phyloP scores from a whole-genome alignment of 2,113 vertebrate species.

The Podiceps cristatus region DNA sequence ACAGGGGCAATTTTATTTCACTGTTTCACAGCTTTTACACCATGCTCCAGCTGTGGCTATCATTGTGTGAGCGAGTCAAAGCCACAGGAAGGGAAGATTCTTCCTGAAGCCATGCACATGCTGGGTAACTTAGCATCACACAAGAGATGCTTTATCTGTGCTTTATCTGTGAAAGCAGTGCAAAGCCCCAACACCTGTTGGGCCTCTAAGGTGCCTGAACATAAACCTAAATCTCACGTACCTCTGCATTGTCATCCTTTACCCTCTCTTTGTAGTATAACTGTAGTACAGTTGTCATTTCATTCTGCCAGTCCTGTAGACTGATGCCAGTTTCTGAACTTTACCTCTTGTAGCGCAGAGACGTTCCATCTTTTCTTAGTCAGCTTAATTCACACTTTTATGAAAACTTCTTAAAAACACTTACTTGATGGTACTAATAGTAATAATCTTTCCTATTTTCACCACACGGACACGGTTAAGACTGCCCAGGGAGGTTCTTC shows the following conservation, averaged over 20 bases:
- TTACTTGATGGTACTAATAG: background rate
- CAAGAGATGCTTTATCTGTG: background rate
- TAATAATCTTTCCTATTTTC: background rate
- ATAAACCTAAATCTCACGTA: background rate
- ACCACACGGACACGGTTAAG: background rate
- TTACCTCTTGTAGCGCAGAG: background rate
- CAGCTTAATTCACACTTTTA: background rate
- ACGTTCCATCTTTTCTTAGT: background rate
- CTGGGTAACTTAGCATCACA: background rate
- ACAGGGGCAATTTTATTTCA: too few species aligned
- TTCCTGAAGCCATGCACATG: background rate
- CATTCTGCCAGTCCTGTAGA: background rate
- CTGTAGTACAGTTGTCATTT: background rate
- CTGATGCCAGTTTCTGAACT: background rate
- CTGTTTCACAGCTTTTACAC: background rate
- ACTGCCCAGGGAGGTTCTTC: background rate
- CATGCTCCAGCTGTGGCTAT: fast-evolving
- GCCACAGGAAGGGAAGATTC: background rate
- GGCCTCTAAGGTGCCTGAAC: background rate
- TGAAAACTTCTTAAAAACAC: background rate
- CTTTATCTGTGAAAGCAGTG: background rate
- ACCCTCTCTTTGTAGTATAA: background rate
- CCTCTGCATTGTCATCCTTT: background rate
- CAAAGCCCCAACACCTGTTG: background rate
- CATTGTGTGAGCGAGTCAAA: background rate